A percentile compares a stretch with the other conserved stretches of the same genome.
Conservation (phyloP, 2,113 vertebrate genomes). For the Paradisaea rubra region DNA sequence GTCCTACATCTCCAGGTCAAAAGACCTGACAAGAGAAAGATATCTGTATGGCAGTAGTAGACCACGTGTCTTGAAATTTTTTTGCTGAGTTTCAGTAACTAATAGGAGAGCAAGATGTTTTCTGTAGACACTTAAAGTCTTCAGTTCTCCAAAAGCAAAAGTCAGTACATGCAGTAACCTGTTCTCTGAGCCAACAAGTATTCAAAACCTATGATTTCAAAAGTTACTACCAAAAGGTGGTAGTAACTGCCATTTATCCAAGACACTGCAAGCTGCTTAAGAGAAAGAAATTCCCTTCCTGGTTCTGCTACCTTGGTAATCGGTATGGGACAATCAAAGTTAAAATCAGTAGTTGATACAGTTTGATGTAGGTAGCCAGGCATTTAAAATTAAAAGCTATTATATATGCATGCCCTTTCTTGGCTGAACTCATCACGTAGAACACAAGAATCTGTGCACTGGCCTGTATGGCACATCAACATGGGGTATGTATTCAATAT, state of each 20-base stretch:
- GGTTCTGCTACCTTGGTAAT: not conserved
- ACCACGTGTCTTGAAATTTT: not conserved
- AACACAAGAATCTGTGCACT: not conserved
- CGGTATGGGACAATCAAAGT: not conserved
- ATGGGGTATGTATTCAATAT: too few relatives aligned
- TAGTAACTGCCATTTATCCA: not conserved
- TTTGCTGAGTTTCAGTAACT: not conserved
- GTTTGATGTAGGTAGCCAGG: not conserved
- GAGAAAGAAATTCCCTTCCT: not conserved
- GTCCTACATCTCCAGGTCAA: not conserved
- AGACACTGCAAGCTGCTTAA: not conserved
- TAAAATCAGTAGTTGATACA: not conserved
- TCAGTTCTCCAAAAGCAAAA: not conserved
- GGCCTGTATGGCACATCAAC: not conserved
- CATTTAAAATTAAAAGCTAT: not conserved
- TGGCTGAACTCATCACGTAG: not conserved
- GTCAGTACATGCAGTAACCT: not conserved
- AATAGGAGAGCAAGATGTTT: not conserved
- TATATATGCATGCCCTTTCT: not conserved
- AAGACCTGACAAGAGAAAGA: not conserved
- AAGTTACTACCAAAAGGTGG: not conserved
- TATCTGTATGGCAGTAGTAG: not conserved
- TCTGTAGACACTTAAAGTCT: not conserved
- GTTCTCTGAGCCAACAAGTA: not conserved
- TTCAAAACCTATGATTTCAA: not conserved